Evolutionary conservation across 2,888 invertebrate species (phyloP).

Genomic region (Trisateles emortualis): DNA sequence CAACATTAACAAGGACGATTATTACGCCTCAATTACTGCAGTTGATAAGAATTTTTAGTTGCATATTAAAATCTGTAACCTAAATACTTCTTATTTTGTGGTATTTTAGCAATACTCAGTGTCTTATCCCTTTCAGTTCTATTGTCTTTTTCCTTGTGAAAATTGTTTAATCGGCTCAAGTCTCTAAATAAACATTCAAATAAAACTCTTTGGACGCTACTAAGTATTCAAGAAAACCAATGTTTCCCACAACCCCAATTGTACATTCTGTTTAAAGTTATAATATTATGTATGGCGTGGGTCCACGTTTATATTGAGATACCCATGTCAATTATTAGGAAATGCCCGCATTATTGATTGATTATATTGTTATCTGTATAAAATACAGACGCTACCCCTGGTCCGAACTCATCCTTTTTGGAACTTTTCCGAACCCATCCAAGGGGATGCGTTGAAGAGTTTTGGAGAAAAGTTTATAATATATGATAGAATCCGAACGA

Average conservation of each 20-base stretch:
- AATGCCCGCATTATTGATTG: conserved; percentile 37
- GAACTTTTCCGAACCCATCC: conserved; percentile 1
- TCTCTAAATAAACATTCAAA: neutral
- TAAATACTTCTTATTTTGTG: neutral
- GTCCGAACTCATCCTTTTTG: neutral
- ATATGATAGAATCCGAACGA: too few relatives aligned
- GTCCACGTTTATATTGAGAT: conserved; percentile 37
- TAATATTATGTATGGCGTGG: too few relatives aligned
- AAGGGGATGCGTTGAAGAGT: conserved; percentile 11
- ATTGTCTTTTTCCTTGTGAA: neutral
- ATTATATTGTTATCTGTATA: conserved; percentile 26
- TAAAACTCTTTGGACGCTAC: neutral
- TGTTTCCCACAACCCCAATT: neutral
- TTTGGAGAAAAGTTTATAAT: conserved; percentile 4
- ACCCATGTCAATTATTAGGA: conserved; percentile 42
- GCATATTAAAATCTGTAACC: neutral
- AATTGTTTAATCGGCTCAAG: neutral
- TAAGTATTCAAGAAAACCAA: neutral
- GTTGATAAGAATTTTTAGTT: too few relatives aligned
- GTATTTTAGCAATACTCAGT: neutral
- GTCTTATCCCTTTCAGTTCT: neutral
- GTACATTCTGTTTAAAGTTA: conserved; percentile 15
- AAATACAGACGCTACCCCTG: conserved; percentile 1
- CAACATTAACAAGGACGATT: too few relatives aligned
- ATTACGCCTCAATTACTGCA: too few relatives aligned